phyloP scores from a whole-genome alignment of 1,140 invertebrate species.

The Zeugodacus cucurbitae region DNA sequence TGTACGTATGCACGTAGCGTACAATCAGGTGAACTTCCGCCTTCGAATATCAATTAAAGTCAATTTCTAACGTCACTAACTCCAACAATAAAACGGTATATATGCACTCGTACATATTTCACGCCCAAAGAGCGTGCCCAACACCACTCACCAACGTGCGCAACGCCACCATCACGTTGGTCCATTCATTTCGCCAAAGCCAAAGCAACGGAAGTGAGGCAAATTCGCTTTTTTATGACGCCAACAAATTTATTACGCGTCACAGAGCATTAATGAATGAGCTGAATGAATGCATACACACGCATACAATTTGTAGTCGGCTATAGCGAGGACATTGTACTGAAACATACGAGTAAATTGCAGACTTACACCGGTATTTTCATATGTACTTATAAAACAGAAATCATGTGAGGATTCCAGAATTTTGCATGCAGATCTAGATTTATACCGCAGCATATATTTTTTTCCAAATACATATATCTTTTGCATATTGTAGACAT shows the following conservation, averaged over 20 bases:
- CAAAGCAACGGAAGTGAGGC: slow-evolving; percentile 21
- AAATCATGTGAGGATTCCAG: neutral
- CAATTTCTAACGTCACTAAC: slow-evolving; percentile 23
- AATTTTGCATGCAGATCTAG: neutral
- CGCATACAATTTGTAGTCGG: neutral
- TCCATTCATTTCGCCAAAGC: slow-evolving; percentile 20
- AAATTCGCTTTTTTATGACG: slow-evolving; percentile 45
- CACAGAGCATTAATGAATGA: slow-evolving; percentile 61
- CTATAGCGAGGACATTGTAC: neutral
- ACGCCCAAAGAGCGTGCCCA: slow-evolving; percentile 10
- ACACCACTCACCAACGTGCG: neutral
- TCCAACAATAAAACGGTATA: neutral
- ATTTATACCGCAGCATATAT: neutral
- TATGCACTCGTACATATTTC: neutral
- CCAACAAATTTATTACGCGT: slow-evolving; percentile 62
- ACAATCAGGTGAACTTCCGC: slow-evolving; percentile 29
- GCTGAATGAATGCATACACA: slow-evolving; percentile 43
- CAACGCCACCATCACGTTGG: neutral
- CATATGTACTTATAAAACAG: neutral
- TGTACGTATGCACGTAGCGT: no score
- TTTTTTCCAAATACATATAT: neutral
- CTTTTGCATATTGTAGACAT: neutral
- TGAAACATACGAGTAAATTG: neutral
- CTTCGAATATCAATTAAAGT: slow-evolving; percentile 1
- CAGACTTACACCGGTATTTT: neutral